These are phyloP conservation scores for Chinchilla lanigera DNA, from an alignment of 2,113 vertebrate species.

Conservation along the genomic window DNA sequence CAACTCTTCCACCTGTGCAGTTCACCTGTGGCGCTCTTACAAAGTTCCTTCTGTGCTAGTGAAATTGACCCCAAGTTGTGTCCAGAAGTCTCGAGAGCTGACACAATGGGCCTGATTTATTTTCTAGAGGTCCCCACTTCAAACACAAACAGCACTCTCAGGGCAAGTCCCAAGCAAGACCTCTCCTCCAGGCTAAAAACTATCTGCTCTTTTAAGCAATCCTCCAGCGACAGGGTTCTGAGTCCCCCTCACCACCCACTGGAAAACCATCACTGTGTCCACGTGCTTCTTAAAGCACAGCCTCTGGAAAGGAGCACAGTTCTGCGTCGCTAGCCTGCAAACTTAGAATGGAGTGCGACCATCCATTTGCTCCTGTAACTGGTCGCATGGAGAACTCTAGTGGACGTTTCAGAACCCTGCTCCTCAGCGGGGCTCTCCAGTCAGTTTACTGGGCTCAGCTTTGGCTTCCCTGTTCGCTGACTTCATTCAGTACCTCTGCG, in stretches of 20 bases:
- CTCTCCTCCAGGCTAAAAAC: slow-evolving; percentile 26
- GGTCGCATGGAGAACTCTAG: not conserved
- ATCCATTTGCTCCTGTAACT: not conserved
- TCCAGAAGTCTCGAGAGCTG: not conserved
- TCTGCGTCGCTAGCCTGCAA: not conserved
- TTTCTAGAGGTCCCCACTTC: not conserved
- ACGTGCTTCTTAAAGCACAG: not conserved
- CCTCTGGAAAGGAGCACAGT: not conserved
- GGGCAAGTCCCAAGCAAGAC: not conserved
- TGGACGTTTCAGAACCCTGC: not conserved
- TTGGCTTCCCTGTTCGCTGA: not conserved
- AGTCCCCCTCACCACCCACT: slow-evolving; percentile 27
- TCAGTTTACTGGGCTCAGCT: not conserved
- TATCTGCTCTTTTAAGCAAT: not conserved
- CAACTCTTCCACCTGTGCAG: not conserved
- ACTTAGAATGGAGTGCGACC: not conserved
- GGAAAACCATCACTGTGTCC: slow-evolving; percentile 11
- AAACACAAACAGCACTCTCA: not conserved
- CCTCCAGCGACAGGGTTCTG: not conserved
- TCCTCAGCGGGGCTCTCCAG: not conserved
- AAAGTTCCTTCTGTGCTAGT: not conserved
- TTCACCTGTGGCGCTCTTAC: not conserved
- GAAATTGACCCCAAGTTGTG: not conserved
- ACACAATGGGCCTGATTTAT: not conserved
- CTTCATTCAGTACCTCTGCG: not conserved